Evolutionary conservation across 1,140 invertebrate genomes (phyloP).

Genomic region (Holotrichia oblita): DNA sequence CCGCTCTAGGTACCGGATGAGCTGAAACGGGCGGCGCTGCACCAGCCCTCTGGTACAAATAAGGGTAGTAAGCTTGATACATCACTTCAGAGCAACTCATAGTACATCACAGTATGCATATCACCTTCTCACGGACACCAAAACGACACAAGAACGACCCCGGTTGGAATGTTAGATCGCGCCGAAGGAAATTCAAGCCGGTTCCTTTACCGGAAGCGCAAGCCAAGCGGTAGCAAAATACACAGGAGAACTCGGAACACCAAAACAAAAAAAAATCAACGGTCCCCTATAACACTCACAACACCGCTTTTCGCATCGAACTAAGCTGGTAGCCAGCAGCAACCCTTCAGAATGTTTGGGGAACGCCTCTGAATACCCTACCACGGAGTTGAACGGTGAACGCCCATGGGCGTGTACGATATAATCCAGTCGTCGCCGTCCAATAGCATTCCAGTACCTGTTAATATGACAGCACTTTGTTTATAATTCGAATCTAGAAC

Average conservation of each 20-base stretch:
- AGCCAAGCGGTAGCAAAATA: not conserved
- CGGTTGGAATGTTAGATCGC: not conserved
- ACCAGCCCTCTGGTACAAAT: slow-evolving; percentile 65
- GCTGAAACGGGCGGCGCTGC: slow-evolving; percentile 60
- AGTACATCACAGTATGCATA: slow-evolving; percentile 46
- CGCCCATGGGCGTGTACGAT: slow-evolving; percentile 34
- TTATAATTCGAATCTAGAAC: slow-evolving; percentile 33
- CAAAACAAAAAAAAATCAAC: slow-evolving; percentile 23
- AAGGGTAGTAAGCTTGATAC: slow-evolving; percentile 68
- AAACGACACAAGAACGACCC: not conserved
- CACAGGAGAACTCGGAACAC: not conserved
- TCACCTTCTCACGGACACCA: slow-evolving; percentile 13
- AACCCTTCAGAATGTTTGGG: slow-evolving; percentile 19
- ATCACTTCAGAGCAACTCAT: slow-evolving; percentile 70
- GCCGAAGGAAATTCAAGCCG: not conserved
- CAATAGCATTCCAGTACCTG: slow-evolving; percentile 4
- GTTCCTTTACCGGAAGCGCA: not conserved
- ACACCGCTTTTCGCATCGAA: slow-evolving; percentile 14
- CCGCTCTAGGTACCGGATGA: slow-evolving; percentile 60
- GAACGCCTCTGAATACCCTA: slow-evolving; percentile 20
- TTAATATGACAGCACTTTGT: slow-evolving; percentile 40
- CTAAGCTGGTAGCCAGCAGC: slow-evolving; percentile 23
- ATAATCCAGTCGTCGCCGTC: not conserved
- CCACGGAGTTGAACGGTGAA: slow-evolving; percentile 25
- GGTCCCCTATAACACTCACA: slow-evolving; percentile 5